These are phyloP conservation scores for Sicus ferrugineus DNA, from an alignment of 2,888 invertebrate species.

Conservation along the genomic window DNA sequence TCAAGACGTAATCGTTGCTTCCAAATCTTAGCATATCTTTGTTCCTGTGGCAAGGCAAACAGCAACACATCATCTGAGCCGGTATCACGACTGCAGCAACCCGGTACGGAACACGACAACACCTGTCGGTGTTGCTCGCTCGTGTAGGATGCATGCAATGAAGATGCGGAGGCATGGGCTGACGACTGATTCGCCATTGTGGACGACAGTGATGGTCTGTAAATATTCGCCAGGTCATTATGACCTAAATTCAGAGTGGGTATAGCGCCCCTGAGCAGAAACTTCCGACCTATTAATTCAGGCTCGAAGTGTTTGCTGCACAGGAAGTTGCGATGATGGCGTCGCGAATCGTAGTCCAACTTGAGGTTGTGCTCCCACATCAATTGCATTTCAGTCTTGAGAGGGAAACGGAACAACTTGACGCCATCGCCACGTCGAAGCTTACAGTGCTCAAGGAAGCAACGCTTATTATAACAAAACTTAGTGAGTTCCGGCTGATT, in stretches of 20 bases:
- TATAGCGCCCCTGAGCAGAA: slow-evolving; percentile 28
- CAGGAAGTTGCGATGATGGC: slow-evolving; percentile 27
- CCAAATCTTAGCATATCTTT: slow-evolving; percentile 24
- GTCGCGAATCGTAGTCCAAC: slow-evolving; percentile 20
- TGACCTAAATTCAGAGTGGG: slow-evolving; percentile 37
- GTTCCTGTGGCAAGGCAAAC: slow-evolving; percentile 27
- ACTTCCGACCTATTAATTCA: slow-evolving; percentile 25
- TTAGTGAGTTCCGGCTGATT: background rate
- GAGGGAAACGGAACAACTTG: slow-evolving; percentile 53
- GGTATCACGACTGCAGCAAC: slow-evolving; percentile 18
- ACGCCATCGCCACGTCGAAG: slow-evolving; percentile 50
- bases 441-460: slow-evolving; percentile 49
- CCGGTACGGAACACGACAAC: slow-evolving; percentile 31
- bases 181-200: background rate
- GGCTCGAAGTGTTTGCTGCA: slow-evolving; percentile 38
- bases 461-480: slow-evolving; percentile 46
- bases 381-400: slow-evolving; percentile 46
- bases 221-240: slow-evolving; percentile 17
- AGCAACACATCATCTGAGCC: slow-evolving; percentile 8
- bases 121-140: background rate
- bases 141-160: background rate
- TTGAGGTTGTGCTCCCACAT: slow-evolving; percentile 54
- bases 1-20: slow-evolving; percentile 27
- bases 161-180: background rate
- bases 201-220: background rate